Percentiles rank a stretch among this genome's conserved stretches.
phyloP scores from a whole-genome alignment of 2,888 invertebrate species.

The Gisinianus flammeolus region DNA sequence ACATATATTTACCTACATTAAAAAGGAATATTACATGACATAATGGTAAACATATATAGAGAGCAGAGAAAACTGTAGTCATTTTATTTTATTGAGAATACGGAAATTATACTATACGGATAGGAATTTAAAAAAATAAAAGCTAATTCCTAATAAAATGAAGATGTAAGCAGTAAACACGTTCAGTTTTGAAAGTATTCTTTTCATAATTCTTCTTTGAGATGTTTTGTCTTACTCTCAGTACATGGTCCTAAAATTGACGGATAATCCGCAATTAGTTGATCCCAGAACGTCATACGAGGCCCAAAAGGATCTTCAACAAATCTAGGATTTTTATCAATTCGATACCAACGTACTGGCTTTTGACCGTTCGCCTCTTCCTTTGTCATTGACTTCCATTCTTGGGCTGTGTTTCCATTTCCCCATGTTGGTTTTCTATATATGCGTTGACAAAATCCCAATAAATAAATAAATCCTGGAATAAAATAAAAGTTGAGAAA shows the following conservation, averaged over 20 bases:
- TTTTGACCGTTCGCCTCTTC: slow-evolving; percentile 45
- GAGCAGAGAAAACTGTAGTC: no score
- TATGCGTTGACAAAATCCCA: not conserved
- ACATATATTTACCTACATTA: no score
- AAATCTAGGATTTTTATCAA: slow-evolving; percentile 43
- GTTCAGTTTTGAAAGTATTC: no score
- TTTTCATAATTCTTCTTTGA: slow-evolving; percentile 16
- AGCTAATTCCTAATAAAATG: no score
- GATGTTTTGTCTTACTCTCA: not conserved
- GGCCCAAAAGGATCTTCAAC: slow-evolving; percentile 43
- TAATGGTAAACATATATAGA: no score
- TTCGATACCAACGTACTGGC: slow-evolving; percentile 47
- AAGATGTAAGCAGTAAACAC: no score
- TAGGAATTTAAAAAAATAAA: no score
- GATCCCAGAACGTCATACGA: slow-evolving; percentile 54
- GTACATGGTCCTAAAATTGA: not conserved
- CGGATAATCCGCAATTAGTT: not conserved
- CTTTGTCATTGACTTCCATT: slow-evolving; percentile 17
- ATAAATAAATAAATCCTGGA: not conserved
- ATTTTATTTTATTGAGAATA: no score
- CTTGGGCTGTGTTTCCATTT: not conserved
- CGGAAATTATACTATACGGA: no score
- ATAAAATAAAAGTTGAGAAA: no score
- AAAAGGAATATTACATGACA: no score
- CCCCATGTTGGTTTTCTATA: slow-evolving; percentile 27